Conservation (phyloP, 2,113 vertebrate genomes). For the Diadophis punctatus region DNA sequence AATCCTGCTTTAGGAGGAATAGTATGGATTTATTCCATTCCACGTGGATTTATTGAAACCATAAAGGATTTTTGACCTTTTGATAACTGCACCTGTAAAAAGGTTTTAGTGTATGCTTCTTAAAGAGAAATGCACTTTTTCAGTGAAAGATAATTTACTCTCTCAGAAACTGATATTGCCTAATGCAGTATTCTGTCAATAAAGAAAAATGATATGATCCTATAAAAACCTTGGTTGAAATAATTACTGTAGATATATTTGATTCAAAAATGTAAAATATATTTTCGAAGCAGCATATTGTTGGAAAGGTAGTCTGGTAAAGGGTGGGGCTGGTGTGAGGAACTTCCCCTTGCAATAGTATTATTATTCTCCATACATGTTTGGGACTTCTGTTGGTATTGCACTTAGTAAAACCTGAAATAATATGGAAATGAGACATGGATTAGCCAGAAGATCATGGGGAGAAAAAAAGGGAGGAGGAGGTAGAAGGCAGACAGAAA, state of each 20-base stretch:
- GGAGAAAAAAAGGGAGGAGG: constrained; percentile 54
- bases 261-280: constrained; percentile 29
- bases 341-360: constrained; percentile 43
- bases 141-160: neutral
- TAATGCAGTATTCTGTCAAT: constrained; percentile 30
- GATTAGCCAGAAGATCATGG: constrained; percentile 57
- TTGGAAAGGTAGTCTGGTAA: constrained; percentile 31
- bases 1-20: constrained; percentile 33
- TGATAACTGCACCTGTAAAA: constrained; percentile 24
- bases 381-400: constrained; percentile 59
- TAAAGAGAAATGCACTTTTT: constrained; percentile 6
- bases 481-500: constrained; percentile 51
- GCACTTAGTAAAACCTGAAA: constrained; percentile 52
- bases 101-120: constrained; percentile 21
- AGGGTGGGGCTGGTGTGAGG: constrained; percentile 53
- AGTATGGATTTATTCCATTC: constrained; percentile 36
- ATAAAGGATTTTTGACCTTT: constrained; percentile 18
- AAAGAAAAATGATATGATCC: neutral
- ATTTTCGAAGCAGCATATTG: constrained; percentile 34
- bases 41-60: constrained; percentile 7
- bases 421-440: constrained; percentile 29
- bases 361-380: constrained; percentile 48
- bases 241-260: neutral
- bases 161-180: neutral
- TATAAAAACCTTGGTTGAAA: neutral